Evolutionary conservation across 1,140 invertebrate genomes (phyloP).

Genomic region (Drosophila paulistorum): DNA sequence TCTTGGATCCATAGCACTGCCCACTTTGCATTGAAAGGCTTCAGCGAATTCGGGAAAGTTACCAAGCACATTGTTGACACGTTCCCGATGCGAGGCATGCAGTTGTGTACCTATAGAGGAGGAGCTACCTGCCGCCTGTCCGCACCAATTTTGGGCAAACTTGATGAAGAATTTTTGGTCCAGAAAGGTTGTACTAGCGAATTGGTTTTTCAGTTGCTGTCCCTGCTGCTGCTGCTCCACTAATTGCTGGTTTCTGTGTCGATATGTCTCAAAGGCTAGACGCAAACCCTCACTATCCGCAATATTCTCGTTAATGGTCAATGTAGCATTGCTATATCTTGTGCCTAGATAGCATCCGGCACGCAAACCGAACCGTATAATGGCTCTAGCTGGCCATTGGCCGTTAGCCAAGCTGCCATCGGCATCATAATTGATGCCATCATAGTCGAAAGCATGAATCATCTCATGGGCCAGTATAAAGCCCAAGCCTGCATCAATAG

Average conservation of each 20-base stretch:
- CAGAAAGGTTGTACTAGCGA: neutral
- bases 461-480: constrained; percentile 74
- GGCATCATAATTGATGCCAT: constrained; percentile 75
- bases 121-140: constrained; percentile 13
- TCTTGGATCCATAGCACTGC: constrained; percentile 63
- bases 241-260: neutral
- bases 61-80: constrained; percentile 75
- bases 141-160: constrained; percentile 78
- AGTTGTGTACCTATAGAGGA: neutral
- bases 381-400: constrained; percentile 61
- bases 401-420: constrained; percentile 45
- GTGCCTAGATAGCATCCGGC: constrained; percentile 58
- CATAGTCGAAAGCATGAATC: constrained; percentile 76
- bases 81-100: constrained; percentile 56
- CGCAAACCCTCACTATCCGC: constrained; percentile 75
- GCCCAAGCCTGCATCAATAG: constrained; percentile 46
- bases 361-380: constrained; percentile 63
- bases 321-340: constrained; percentile 60
- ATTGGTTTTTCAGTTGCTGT: neutral
- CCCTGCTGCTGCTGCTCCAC: neutral
- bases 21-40: constrained; percentile 52
- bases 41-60: constrained; percentile 72
- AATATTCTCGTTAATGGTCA: constrained; percentile 74
- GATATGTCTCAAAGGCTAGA: constrained; percentile 59
- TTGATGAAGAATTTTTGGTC: constrained; percentile 58